Evolutionary conservation across 1,140 invertebrate genomes (phyloP).

Genomic region (Agrypnia vestita): DNA sequence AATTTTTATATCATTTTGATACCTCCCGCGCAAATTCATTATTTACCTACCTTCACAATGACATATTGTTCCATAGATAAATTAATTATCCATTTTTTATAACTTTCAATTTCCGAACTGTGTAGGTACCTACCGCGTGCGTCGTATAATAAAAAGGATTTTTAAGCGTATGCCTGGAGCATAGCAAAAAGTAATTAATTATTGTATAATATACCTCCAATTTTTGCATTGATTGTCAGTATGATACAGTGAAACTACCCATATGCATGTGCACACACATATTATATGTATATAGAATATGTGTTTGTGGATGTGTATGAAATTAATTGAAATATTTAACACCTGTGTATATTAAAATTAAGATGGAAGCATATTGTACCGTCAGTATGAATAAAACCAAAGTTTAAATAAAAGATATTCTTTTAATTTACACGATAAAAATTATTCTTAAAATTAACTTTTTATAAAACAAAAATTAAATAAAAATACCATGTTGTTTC

Average conservation of each 20-base stretch:
- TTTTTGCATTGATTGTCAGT: background rate
- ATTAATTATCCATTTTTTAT: background rate
- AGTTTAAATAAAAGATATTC: slow-evolving; percentile 14
- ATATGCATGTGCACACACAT: slow-evolving; percentile 3
- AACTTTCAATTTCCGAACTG: too few relatives aligned
- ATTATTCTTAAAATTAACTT: too few relatives aligned
- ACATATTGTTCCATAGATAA: background rate
- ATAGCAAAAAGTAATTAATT: background rate
- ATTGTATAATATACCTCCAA: background rate
- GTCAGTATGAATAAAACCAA: slow-evolving; percentile 55
- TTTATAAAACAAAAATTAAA: too few relatives aligned
- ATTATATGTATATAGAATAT: background rate
- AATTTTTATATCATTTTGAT: too few relatives aligned
- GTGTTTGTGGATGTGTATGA: slow-evolving; percentile 7
- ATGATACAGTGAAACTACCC: background rate
- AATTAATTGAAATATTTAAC: slow-evolving; percentile 13
- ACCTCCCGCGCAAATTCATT: too few relatives aligned
- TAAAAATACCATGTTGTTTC: too few relatives aligned
- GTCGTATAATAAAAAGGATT: too few relatives aligned
- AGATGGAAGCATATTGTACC: slow-evolving; percentile 51
- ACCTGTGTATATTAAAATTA: slow-evolving; percentile 39
- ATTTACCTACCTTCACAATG: too few relatives aligned
- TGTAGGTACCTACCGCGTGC: too few relatives aligned
- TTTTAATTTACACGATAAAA: background rate
- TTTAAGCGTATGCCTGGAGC: too few relatives aligned